phyloP scores from a whole-genome alignment of 2,888 invertebrate species.

The Eupithecia exiguata region DNA sequence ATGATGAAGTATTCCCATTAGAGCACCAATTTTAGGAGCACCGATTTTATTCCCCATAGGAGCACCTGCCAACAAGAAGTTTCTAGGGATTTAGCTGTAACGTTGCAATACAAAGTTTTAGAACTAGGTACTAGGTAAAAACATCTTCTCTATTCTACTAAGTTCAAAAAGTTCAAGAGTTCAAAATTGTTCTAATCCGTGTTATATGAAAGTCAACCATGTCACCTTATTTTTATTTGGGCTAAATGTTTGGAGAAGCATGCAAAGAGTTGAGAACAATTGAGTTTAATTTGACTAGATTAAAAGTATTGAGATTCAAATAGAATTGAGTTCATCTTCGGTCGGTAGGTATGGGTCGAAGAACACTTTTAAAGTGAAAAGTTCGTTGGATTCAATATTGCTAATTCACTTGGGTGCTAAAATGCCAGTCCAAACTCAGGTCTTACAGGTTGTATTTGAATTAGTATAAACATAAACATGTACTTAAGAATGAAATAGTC shows the following conservation, averaged over 20 bases:
- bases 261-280: slow-evolving; percentile 16
- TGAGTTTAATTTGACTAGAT: slow-evolving; percentile 10
- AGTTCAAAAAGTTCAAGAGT: too few species aligned
- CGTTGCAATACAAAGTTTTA: too few species aligned
- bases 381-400: background rate
- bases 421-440: background rate
- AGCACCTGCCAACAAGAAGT: too few species aligned
- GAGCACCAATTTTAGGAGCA: too few species aligned
- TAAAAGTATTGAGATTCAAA: slow-evolving; percentile 4
- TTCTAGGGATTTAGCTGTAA: too few species aligned
- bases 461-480: background rate
- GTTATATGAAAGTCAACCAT: slow-evolving; percentile 20
- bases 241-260: slow-evolving; percentile 10
- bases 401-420: background rate
- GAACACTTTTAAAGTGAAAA: too few species aligned
- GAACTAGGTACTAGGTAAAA: too few species aligned
- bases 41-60: too few species aligned
- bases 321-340: slow-evolving; percentile 12
- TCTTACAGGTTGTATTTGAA: background rate
- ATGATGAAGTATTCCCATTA: background rate
- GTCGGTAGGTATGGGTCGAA: slow-evolving; percentile 11
- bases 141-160: background rate
- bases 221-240: slow-evolving; percentile 21
- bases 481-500: background rate
- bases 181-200: too few species aligned